Base-by-base conservation (phyloP, 2,888 invertebrate genomes). In the Sturmia bella region DNA sequence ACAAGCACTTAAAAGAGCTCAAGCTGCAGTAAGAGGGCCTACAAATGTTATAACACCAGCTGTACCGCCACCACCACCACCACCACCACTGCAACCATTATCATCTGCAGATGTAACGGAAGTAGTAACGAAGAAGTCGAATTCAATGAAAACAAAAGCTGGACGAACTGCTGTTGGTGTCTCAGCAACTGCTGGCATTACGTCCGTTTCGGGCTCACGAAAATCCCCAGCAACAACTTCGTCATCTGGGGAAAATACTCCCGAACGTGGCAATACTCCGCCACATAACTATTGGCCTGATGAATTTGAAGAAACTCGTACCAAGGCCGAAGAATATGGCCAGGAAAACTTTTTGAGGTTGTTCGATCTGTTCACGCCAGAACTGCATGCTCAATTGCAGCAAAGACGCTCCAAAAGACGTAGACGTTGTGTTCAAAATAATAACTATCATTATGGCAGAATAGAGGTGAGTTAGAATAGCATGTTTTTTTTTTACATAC, bases 401-500 rank as follows among this genome's bases (percentile, higher is more conserved):
- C 89, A 90, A 75, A 87, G 90, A 0, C 88, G 90, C 37, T 90
- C 91, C 0, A 90, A 91, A 78, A 87, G 91, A n/a, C 88, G 87
- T 54, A 88, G 90, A 2, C 89, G 91, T 13, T 88, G 87, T 39
- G 90, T 90, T 0, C 88, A 89, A 59, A 90, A 88, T 77, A 90
- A 88, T 17, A 91, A 89, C 79, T 91, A 87, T 77, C 91, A 91
- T 75, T 91, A 91, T 84, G 91, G 90, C 13, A 88, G 87, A 39
- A 87, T 90, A 81, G 91, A 89, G 27, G 87, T 87, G 59, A 85
- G 87, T 61, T 19, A 24, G 3, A 13, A 45, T 59, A 50, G 11
- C 32, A 21, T 4, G 24, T 45, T 57, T 19, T 19, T 50, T 50
- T 5, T 32, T 21, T 48, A 57, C 0, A 19, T n/a, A n/a, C n/a